Evolutionary conservation across 1,140 invertebrate species (phyloP).

Genomic region (Drosophila saltans): DNA sequence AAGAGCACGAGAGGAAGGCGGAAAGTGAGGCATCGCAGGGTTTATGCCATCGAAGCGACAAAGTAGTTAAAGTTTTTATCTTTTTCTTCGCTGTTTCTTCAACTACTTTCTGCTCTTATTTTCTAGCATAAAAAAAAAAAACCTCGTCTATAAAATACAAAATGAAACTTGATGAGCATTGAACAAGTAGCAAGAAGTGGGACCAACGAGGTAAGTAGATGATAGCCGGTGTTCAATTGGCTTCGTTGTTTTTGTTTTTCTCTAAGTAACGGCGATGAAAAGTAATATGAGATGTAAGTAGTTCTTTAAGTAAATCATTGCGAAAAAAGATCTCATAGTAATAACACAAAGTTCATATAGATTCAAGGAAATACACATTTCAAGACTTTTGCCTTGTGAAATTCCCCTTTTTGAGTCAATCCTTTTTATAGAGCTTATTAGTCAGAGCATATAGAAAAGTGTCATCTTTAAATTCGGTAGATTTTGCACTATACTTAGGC

Average conservation of each 20-base stretch:
- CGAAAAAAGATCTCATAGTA: too few species aligned
- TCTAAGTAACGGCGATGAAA: neutral
- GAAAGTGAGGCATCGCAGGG: conserved; percentile 15
- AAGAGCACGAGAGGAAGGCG: neutral
- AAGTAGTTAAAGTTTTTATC: conserved; percentile 79
- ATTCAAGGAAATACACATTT: too few species aligned
- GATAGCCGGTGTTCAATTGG: neutral
- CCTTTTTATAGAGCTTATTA: neutral
- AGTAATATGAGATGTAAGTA: neutral
- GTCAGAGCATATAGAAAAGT: neutral
- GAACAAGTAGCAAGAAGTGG: conserved; percentile 51
- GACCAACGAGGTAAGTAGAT: conserved; percentile 20
- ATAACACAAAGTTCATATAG: too few species aligned
- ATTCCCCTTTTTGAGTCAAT: too few species aligned
- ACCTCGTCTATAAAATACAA: conserved; percentile 43
- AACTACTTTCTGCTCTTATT: conserved; percentile 7
- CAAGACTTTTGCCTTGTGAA: too few species aligned
- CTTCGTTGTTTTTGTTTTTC: too few species aligned
- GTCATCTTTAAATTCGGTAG: conserved; percentile 33
- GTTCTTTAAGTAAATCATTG: too few species aligned
- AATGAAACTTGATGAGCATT: conserved; percentile 78
- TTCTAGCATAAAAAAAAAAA: neutral
- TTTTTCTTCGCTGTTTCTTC: conserved; percentile 44
- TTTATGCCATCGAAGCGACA: conserved; percentile 68
- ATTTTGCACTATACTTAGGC: conserved; percentile 66